Evolutionary conservation across 2,888 invertebrate genomes (phyloP).

Genomic region (Lordiphosa fenestrarum): DNA sequence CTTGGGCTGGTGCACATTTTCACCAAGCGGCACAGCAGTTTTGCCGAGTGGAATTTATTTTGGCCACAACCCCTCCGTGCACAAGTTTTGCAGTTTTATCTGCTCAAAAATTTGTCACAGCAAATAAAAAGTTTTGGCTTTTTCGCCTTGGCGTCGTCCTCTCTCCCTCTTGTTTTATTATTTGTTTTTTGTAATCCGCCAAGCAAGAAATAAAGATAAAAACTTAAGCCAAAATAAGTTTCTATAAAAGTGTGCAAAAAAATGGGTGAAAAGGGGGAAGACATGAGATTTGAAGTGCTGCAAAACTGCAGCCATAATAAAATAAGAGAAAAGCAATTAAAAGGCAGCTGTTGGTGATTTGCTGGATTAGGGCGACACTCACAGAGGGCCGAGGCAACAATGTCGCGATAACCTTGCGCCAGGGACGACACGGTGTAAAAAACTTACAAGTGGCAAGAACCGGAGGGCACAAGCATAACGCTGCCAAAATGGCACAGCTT

Average conservation of each 20-base stretch:
- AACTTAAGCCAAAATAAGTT: slow-evolving; percentile 67
- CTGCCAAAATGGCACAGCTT: slow-evolving; percentile 33
- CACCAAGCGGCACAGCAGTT: slow-evolving; percentile 25
- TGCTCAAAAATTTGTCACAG: slow-evolving; percentile 68
- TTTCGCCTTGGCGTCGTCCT: slow-evolving; percentile 29
- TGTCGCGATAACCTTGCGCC: slow-evolving; percentile 50
- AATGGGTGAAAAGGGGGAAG: slow-evolving; percentile 7
- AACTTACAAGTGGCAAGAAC: slow-evolving; percentile 7
- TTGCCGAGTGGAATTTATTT: slow-evolving; percentile 45
- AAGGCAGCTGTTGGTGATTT: slow-evolving; percentile 65
- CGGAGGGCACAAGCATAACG: slow-evolving; percentile 4
- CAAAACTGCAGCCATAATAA: slow-evolving; percentile 59
- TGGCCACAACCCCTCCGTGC: slow-evolving; percentile 41
- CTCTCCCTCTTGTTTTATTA: slow-evolving; percentile 15
- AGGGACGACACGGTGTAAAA: slow-evolving; percentile 7
- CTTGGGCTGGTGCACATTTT: slow-evolving; percentile 24
- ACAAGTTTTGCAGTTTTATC: slow-evolving; percentile 65
- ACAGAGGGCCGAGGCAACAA: slow-evolving; percentile 30
- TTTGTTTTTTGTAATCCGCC: slow-evolving; percentile 57
- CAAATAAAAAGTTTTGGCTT: slow-evolving; percentile 67
- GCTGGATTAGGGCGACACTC: slow-evolving; percentile 38
- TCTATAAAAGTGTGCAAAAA: slow-evolving; percentile 43
- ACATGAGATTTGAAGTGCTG: slow-evolving; percentile 47
- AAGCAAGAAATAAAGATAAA: slow-evolving; percentile 64
- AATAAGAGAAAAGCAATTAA: slow-evolving; percentile 72